These are phyloP conservation scores for Drosophila ercepeae DNA, from an alignment of 1,140 invertebrate genomes.

Conservation along the genomic window DNA sequence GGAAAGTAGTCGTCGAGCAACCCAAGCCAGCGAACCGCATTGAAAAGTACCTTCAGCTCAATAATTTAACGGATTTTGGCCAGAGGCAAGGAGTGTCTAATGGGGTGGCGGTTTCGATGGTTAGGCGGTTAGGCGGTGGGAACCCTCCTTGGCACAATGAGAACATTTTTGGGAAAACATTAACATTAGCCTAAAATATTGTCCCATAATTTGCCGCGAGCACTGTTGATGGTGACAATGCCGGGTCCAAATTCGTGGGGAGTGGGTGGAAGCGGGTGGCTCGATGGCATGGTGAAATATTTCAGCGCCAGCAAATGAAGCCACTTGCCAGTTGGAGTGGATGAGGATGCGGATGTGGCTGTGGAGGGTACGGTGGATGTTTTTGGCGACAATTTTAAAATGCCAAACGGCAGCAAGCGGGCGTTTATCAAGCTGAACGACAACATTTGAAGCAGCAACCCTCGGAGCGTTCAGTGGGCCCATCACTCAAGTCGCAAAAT, in stretches of 20 bases:
- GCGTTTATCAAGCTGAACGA: slow-evolving; percentile 78
- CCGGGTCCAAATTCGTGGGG: slow-evolving; percentile 36
- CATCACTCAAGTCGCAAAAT: slow-evolving; percentile 83
- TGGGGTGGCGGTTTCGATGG: background rate
- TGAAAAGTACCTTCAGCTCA: slow-evolving; percentile 82
- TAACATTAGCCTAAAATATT: slow-evolving; percentile 83
- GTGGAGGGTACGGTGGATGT: slow-evolving; percentile 37
- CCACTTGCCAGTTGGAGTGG: slow-evolving; percentile 65
- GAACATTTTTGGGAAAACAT: slow-evolving; percentile 82
- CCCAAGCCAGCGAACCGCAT: slow-evolving; percentile 76
- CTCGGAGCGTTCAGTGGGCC: slow-evolving; percentile 54
- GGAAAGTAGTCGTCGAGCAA: slow-evolving; percentile 26
- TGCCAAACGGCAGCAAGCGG: slow-evolving; percentile 64
- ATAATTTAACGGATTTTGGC: slow-evolving; percentile 82
- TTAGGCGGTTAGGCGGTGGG: background rate
- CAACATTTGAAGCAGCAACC: slow-evolving; percentile 66
- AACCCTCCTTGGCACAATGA: slow-evolving; percentile 66
- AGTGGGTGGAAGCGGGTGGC: background rate
- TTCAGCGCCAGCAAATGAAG: slow-evolving; percentile 75
- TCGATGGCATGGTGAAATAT: slow-evolving; percentile 62
- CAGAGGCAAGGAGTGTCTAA: slow-evolving; percentile 46
- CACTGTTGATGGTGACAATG: slow-evolving; percentile 77
- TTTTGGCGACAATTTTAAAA: slow-evolving; percentile 81
- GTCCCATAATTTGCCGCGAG: slow-evolving; percentile 83
- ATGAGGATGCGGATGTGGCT: background rate